These are phyloP conservation scores for Emys orbicularis DNA, from an alignment of 2,797 vertebrate species.

Conservation along the genomic window DNA sequence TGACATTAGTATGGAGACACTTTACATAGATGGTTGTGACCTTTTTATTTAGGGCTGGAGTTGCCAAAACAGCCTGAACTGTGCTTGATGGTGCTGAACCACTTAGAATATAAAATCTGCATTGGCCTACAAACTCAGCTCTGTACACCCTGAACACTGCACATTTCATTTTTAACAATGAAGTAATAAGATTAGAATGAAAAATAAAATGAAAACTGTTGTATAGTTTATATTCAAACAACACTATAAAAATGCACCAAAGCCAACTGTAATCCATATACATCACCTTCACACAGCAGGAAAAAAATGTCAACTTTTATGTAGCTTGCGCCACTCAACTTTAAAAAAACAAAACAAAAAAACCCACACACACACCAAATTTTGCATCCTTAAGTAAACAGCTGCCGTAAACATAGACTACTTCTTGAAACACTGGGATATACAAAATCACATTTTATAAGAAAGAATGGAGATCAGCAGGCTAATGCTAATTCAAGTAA, in stretches of 20 bases:
- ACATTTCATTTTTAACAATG: not conserved
- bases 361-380: rapidly evolving
- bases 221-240: not conserved
- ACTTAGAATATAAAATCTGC: not conserved
- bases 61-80: not conserved
- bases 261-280: not conserved
- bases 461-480: not conserved
- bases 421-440: not conserved
- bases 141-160: not conserved
- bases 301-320: not conserved
- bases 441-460: not conserved
- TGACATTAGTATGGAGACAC: not conserved
- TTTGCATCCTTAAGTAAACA: not conserved
- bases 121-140: not conserved
- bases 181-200: not conserved
- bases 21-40: not conserved
- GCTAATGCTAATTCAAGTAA: not conserved
- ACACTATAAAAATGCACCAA: not conserved
- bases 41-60: not conserved
- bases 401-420: not conserved
- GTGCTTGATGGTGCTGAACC: not conserved
- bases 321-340: not conserved
- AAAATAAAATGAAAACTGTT: not conserved
- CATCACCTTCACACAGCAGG: not conserved
- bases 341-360: not conserved